phyloP scores from a whole-genome alignment of 2,797 vertebrate species.

The Enteromius thamalakanensis region DNA sequence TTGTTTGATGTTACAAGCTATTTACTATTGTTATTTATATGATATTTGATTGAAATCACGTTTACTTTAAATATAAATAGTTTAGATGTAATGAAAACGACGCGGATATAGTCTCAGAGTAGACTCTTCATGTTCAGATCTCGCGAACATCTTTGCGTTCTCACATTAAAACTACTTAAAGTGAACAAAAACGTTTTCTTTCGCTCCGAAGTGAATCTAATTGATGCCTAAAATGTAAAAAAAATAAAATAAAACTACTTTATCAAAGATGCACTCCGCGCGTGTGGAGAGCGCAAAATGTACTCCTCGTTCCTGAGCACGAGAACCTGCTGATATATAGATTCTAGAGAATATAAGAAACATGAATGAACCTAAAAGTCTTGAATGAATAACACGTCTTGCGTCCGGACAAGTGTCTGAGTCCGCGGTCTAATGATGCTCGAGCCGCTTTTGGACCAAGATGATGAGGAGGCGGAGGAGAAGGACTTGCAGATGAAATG shows the following conservation, averaged over 20 bases:
- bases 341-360: too few relatives aligned
- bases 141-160: not conserved
- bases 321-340: not conserved
- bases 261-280: not conserved
- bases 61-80: not conserved
- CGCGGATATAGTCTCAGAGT: too few relatives aligned
- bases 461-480: not conserved
- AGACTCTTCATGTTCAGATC: too few relatives aligned
- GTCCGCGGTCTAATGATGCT: constrained; percentile 12
- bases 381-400: too few relatives aligned
- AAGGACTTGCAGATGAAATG: not conserved
- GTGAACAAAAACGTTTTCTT: not conserved
- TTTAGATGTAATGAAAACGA: too few relatives aligned
- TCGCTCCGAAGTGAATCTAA: not conserved
- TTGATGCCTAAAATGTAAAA: not conserved
- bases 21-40: not conserved
- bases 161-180: not conserved
- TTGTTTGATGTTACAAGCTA: not conserved
- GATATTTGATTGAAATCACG: not conserved
- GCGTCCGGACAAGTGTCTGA: not conserved
- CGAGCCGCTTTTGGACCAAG: too few relatives aligned
- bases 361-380: not conserved
- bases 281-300: not conserved
- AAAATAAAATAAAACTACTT: not conserved
- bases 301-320: not conserved